These are phyloP conservation scores for Lutjanus campechanus DNA, from an alignment of 2,797 vertebrate genomes.

Conservation along the genomic window DNA sequence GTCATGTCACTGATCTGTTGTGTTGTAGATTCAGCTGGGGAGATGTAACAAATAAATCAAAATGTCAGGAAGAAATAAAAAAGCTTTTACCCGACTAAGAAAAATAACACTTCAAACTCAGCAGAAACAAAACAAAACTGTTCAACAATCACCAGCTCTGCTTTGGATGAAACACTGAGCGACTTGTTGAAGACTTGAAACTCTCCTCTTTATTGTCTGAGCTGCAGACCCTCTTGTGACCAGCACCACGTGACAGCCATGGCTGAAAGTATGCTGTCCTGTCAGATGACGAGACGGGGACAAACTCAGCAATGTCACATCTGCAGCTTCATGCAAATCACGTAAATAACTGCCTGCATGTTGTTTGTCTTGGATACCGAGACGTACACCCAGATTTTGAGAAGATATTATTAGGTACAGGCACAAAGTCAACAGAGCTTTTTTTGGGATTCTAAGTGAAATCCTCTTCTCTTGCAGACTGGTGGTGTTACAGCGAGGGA, in stretches of 20 bases:
- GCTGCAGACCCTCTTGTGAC: neutral
- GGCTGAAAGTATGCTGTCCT: neutral
- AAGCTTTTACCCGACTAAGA: too few relatives aligned
- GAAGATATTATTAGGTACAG: constrained; percentile 49
- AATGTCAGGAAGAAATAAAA: too few relatives aligned
- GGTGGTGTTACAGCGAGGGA: neutral
- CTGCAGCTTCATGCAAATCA: neutral
- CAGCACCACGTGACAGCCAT: neutral
- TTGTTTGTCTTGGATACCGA: constrained; percentile 35
- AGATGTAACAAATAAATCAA: too few relatives aligned
- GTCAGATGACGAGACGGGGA: neutral
- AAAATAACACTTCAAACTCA: too few relatives aligned
- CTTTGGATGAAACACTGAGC: neutral
- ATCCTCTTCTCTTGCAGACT: constrained; percentile 44
- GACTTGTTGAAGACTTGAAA: neutral
- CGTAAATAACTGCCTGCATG: neutral
- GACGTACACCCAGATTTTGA: neutral
- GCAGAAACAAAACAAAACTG: too few relatives aligned
- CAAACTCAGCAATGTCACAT: neutral
- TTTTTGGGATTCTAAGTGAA: constrained; percentile 33
- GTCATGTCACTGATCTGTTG: too few relatives aligned
- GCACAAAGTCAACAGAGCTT: constrained; percentile 19
- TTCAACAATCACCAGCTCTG: neutral
- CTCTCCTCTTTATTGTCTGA: neutral
- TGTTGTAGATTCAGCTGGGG: too few relatives aligned